Evolutionary conservation across 2,888 invertebrate genomes (phyloP).

Genomic region (Teinopalpus imperialis): DNA sequence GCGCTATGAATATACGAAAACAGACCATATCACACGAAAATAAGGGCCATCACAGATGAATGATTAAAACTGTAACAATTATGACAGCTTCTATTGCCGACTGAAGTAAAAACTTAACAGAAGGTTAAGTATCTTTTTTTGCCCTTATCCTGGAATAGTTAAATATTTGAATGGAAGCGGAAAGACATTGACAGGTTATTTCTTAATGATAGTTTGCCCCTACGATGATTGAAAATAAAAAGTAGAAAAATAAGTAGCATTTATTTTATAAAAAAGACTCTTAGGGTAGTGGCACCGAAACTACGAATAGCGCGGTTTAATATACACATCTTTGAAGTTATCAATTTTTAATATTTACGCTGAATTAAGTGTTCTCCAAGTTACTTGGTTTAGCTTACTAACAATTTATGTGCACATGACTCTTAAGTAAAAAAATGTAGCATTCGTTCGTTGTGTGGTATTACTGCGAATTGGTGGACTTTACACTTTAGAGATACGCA

Average conservation of each 20-base stretch:
- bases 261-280: not conserved
- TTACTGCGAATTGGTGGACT: no score
- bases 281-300: no score
- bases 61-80: constrained; percentile 4
- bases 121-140: constrained; percentile 28
- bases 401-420: no score
- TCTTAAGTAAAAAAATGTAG: no score
- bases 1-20: constrained; percentile 2
- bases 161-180: constrained; percentile 20
- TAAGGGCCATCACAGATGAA: constrained; percentile 11
- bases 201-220: constrained; percentile 11
- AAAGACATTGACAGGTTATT: constrained; percentile 27
- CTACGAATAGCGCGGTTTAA: no score
- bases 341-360: no score
- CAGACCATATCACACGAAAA: not conserved
- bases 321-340: no score
- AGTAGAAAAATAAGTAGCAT: not conserved
- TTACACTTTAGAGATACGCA: no score
- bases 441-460: no score
- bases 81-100: constrained; percentile 8
- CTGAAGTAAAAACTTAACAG: constrained; percentile 23
- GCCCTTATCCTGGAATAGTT: constrained; percentile 12
- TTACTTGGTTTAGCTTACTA: no score
- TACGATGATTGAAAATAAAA: not conserved
- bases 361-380: no score